phyloP scores from a whole-genome alignment of 1,140 invertebrate genomes.

The Dreissena polymorpha region DNA sequence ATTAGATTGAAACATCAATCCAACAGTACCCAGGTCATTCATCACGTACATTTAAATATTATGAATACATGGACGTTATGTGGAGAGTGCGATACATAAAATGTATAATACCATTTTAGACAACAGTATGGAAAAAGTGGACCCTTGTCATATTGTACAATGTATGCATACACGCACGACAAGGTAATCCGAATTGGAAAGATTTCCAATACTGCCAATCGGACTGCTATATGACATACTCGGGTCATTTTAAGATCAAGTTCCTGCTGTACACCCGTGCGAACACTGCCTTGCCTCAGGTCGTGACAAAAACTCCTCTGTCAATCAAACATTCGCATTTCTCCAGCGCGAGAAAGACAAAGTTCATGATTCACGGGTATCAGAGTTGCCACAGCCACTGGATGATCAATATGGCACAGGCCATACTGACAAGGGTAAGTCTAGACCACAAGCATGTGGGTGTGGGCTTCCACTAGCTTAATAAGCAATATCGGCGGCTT shows the following conservation, averaged over 20 bases:
- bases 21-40: too few species aligned
- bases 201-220: background rate
- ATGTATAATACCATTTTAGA: too few species aligned
- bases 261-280: slow-evolving; percentile 58
- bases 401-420: slow-evolving; percentile 95
- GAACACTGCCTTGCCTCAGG: slow-evolving; percentile 45
- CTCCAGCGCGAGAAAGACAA: slow-evolving; percentile 72
- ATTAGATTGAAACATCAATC: too few species aligned
- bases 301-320: slow-evolving; percentile 31
- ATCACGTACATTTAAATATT: too few species aligned
- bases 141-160: too few species aligned
- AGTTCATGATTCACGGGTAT: slow-evolving; percentile 97
- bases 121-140: too few species aligned
- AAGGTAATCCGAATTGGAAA: background rate
- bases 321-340: slow-evolving; percentile 74
- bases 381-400: slow-evolving; percentile 95
- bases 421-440: slow-evolving; percentile 82
- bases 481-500: background rate
- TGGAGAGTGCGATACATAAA: too few species aligned
- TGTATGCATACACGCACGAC: too few species aligned
- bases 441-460: too few species aligned
- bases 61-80: too few species aligned
- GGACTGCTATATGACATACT: background rate
- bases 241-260: slow-evolving; percentile 9
- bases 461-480: background rate